phyloP scores from a whole-genome alignment of 1,140 invertebrate genomes.

The Epicauta chinensis region DNA sequence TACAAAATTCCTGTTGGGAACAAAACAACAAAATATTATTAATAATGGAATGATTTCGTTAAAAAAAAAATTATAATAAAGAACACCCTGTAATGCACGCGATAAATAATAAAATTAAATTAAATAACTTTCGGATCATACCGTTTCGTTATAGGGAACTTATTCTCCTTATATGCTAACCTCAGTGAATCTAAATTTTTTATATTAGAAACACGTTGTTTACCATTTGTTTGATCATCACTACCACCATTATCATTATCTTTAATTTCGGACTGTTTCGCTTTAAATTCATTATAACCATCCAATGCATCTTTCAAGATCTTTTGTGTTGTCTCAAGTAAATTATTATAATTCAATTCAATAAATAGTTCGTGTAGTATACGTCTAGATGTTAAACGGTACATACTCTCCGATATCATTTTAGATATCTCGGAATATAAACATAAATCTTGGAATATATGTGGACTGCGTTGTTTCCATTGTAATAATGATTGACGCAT shows the following conservation, averaged over 20 bases:
- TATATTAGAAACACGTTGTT: slow-evolving; percentile 14
- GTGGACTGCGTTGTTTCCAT: slow-evolving; percentile 80
- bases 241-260: slow-evolving; percentile 10
- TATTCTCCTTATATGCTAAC: slow-evolving; percentile 40
- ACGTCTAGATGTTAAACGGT: slow-evolving; percentile 73
- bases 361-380: slow-evolving; percentile 94
- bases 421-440: slow-evolving; percentile 88
- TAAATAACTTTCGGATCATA: slow-evolving; percentile 9
- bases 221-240: too few species aligned
- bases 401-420: slow-evolving; percentile 69
- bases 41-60: too few species aligned
- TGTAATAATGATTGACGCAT: slow-evolving; percentile 63
- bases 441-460: slow-evolving; percentile 80
- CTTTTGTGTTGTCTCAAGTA: slow-evolving; percentile 7
- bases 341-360: slow-evolving; percentile 64
- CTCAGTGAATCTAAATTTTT: slow-evolving; percentile 38
- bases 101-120: slow-evolving; percentile 1
- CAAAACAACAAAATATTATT: too few species aligned
- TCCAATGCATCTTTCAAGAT: slow-evolving; percentile 3
- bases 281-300: neutral
- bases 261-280: neutral
- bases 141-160: slow-evolving; percentile 38
- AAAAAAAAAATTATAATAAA: neutral
- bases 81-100: slow-evolving; percentile 7
- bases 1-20: too few species aligned